Conservation (phyloP, 2,113 vertebrate genomes). For the Alouatta palliata region DNA sequence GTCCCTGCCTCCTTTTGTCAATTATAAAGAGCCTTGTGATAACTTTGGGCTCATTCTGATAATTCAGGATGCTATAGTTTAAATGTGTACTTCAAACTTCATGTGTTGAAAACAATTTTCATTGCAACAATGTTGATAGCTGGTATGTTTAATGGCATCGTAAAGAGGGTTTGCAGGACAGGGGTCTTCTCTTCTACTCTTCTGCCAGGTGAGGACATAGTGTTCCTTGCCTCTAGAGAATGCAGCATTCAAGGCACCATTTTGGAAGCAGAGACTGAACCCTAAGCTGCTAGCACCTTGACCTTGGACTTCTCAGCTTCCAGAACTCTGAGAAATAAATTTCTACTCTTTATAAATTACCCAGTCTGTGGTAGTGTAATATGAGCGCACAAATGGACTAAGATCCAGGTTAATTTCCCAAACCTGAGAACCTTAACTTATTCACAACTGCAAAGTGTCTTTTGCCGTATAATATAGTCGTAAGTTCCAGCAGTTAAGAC, state of each 20-base stretch:
- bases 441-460: background rate
- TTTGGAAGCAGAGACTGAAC: background rate
- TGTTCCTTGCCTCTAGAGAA: background rate
- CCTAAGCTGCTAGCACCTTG: background rate
- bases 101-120: too few relatives aligned
- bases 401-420: background rate
- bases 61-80: background rate
- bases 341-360: background rate
- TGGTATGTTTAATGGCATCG: background rate
- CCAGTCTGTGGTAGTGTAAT: background rate
- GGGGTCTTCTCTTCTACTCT: background rate
- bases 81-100: background rate
- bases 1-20: background rate
- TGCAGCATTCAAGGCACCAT: background rate
- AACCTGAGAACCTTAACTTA: background rate
- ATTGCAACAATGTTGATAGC: background rate
- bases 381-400: background rate
- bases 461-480: background rate
- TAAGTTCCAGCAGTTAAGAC: background rate
- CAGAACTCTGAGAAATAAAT: background rate
- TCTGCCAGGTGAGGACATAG: background rate
- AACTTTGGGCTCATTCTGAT: background rate
- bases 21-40: background rate
- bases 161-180: background rate
- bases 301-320: too few relatives aligned